Evolutionary conservation across 64 coral and sea anemone genomes (phyloP), one percentile per base, ranked within the genome.

Genomic region (Actinia equina): DNA sequence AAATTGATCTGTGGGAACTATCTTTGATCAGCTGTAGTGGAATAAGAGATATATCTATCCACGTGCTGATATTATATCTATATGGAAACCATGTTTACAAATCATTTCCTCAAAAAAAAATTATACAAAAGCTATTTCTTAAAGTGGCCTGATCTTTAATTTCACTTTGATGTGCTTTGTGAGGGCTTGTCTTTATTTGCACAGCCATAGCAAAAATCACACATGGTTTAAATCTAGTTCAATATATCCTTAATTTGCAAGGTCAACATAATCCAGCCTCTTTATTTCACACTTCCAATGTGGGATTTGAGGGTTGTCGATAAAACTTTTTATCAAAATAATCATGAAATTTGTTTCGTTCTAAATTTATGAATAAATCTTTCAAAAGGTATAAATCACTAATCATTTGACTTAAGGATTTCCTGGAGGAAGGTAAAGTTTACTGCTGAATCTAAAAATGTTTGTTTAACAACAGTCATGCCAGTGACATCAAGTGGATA

Each of bases 31-130:
- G 69, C n/a, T 74, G 69, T 13, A 41, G 23, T 26, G 25, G 69
- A 74, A 27, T 74, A 74, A 30, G 16, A 18, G 30, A 30, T 6
- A 74, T 74, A 42, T 74, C n/a, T 74, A 13, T 26, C 69, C 69
- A 74, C 25, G 69, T 74, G 69, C 69, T 30, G 69, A 74, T 74
- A 74, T 27, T 13, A 30, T 74, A 74, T 74, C 69, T 74, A 71
- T 74, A 14, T 12, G 46, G 7, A 74, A 74, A 74, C 69, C 13
- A 7, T 74, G 69, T 74, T 74, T 74, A 74, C 69, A 74, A 74
- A 74, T 74, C 27, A 42, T 74, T 74, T 74, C 69, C 69, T n/a
- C 41, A 3, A 13, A 41, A 74, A 57, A 74, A 74, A n/a, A n/a
- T n/a, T n/a, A 74, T 74, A 12, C 6, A 14, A 16, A 41, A 74